Base-by-base conservation (phyloP, 1,140 invertebrate genomes). In the Procambarus clarkii region DNA sequence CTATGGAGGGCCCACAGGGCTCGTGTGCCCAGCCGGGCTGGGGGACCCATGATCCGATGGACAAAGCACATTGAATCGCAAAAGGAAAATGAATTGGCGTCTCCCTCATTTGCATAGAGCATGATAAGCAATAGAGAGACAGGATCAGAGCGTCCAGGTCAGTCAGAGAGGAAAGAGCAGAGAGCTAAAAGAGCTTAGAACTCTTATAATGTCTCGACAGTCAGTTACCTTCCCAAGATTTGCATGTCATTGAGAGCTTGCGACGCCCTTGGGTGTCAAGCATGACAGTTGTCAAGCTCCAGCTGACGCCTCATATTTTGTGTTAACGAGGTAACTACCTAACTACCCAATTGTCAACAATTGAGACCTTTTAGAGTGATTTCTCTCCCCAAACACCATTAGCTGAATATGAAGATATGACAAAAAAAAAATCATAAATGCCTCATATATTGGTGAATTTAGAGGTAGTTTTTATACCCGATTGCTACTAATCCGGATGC, bases 41-140 rank as follows among this genome's bases (percentile, higher is more conserved):
- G 13, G 60, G 1, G 60, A 74, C 69, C 69, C 69, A 34, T 24
- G 24, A 24, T 21, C 21, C 0, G 2, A 4, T 3, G 69, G n/a
- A 74, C 60, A 84, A 71, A 86, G 83, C 46, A 74, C 44, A 4
- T 69, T 44, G 48, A 71, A 15, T 48, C 7, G 7, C 74, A 21
- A 50, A 86, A 58, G 24, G 76, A 46, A 71, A 78, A 58, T 13
- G 84, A 86, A 86, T 15, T 13, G 85, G 48, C 85, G 85, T 86
- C 85, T 69, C 58, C 34, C 74, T 78, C 85, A 86, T 86, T 86
- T 78, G 85, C 85, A 86, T 86, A 86, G 58, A 86, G 85, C 85
- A 86, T 86, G 85, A 86, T 86, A 77, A 86, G 85, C 76, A 86
- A 86, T 86, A 86, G 78, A 78, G 54, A 45, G 45, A 54, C 58